Evolutionary conservation across 1,140 invertebrate species (phyloP).

Genomic region (Drosophila orosa): DNA sequence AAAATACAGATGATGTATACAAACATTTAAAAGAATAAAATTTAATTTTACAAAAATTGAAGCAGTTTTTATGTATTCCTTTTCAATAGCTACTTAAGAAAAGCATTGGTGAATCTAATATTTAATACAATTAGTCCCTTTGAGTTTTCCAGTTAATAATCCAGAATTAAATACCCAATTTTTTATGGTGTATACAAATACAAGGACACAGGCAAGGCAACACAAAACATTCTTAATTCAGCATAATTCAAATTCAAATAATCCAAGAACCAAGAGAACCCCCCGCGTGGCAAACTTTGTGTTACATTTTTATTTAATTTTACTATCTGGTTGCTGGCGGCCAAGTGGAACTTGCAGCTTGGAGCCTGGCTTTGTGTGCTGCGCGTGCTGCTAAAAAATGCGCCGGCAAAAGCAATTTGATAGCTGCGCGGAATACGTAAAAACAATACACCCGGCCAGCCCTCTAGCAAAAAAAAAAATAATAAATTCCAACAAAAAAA

Average conservation of each 20-base stretch:
- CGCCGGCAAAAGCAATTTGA: constrained; percentile 78
- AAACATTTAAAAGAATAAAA: neutral
- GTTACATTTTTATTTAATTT: constrained; percentile 82
- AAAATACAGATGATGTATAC: neutral
- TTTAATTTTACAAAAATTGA: no score
- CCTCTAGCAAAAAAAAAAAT: constrained; percentile 29
- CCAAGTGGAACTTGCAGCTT: constrained; percentile 36
- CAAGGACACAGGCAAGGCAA: constrained; percentile 33
- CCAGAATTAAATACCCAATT: neutral
- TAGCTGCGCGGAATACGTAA: constrained; percentile 79
- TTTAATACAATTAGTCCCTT: no score
- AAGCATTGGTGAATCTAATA: no score
- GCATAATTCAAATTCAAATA: constrained; percentile 82
- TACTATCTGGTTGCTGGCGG: constrained; percentile 57
- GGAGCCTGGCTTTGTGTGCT: constrained; percentile 54
- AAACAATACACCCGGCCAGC: constrained; percentile 63
- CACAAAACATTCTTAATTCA: constrained; percentile 76
- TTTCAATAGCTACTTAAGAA: no score
- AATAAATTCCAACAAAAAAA: constrained; percentile 55
- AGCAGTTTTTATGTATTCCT: neutral
- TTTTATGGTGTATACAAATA: neutral
- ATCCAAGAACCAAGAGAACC: constrained; percentile 24
- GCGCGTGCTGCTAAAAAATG: constrained; percentile 70
- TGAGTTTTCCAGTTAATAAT: neutral
- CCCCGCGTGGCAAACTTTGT: constrained; percentile 60